Base-by-base conservation (phyloP, 2,113 vertebrate species). In the Cariama cristata region DNA sequence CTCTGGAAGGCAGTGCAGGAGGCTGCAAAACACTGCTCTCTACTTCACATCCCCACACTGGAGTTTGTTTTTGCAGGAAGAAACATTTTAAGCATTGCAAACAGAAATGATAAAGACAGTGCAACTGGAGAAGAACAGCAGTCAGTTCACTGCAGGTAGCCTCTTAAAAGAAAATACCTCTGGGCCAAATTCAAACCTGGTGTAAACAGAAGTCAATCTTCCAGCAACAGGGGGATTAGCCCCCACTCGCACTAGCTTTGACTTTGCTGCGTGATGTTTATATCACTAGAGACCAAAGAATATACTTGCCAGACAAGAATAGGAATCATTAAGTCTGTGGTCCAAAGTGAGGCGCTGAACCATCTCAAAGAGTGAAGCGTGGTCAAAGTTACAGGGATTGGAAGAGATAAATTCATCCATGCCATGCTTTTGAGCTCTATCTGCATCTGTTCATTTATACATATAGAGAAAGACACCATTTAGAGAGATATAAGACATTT, bases 361-460 rank as follows among this genome's bases (percentile, higher is more conserved):
- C 98, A 99, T 99, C 99, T 99, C 99, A 98, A 99, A 99, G 97
- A 99, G 99, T 79, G 99, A 99, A 97, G 99, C 98, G 94, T 99
- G 99, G 99, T 99, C 99, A 97, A 99, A 99, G 98, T 99, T 99
- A 98, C 99, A 99, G 92, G 99, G 99, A 98, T 99, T 99, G 94
- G 99, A 99, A 88, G 99, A 99, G 98, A 99, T 99, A 98, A 99
- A 99, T 98, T 99, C 99, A 96, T 99, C 99, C 99, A 99, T 99
- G 97, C 99, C 99, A 94, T 99, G 99, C 95, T 99, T 99, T 98
- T 99, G 99, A 93, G 99, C 99, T 98, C 99, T 99, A 98, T 99
- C 99, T 97, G 99, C 99, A 98, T 99, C 99, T 99, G 99, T 99
- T 99, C 98, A 95, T 99, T 99, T 99, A 99, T 98, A 99, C 98